Evolutionary conservation across 2,888 invertebrate species (phyloP), one percentile per base, ranked within the genome.

Genomic region (Sylvicola cinctus): DNA sequence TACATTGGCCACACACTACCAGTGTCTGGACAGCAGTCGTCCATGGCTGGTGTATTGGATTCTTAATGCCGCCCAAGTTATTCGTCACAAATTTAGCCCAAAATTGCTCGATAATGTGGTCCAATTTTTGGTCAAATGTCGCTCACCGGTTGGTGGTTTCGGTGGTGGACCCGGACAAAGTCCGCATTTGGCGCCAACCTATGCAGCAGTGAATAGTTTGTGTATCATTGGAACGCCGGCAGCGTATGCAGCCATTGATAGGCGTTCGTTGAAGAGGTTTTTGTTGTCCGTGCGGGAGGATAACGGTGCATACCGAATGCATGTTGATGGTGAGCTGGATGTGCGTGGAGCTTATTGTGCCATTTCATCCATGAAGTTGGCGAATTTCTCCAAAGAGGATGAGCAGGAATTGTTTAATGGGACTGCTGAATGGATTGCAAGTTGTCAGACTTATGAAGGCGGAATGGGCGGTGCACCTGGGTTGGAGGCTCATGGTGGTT

Each of bases 401-500:
- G 70, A 73, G 23, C 70, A 74, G 29, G 67, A 74, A 39, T 59
- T 98, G 39, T 87, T 88, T 60, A 72, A 77, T 41, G 74, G 74
- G 34, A 83, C 90, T 10, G 81, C 83, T 0, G 80, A 88, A 49
- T 98, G 95, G 95, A 74, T 98, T 46, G 68, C 78, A 1, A 74
- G 80, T 43, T 96, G 96, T 62, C 96, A 98, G 59, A 91, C 93
- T 0, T 98, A 95, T 61, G 98, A 99, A 61, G 98, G 98, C 29
- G 98, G 98, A 1, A 98, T 98, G 63, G 83, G 81, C 27, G 95
- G 93, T 0, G 77, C 68, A 43, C 88, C 88, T 2, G 88, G 85
- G 7, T 74, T 88, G 69, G 98, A 99, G 59, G 96, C 98, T 5
- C 98, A 98, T 61, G 98, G 98, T 3, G 98, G 98, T n/a, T 98